Evolutionary conservation across 2,888 invertebrate genomes (phyloP), one percentile per base, ranked within the genome.

Genomic region (Nomada lathburiana): DNA sequence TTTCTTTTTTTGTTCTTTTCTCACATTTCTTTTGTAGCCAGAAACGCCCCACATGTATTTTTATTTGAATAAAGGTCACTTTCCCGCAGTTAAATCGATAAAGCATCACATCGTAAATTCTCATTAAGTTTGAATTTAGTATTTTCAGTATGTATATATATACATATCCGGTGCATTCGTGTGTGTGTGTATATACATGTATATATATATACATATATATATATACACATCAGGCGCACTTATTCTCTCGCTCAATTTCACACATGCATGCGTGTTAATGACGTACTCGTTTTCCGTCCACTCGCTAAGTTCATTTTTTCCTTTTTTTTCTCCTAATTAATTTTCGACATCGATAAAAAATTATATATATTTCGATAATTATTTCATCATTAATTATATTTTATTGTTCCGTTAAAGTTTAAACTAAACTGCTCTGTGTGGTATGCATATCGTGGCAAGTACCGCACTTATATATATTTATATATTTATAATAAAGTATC

Each of bases 21-120:
- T 67, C 57, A 76, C 69, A 74, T 81, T 73, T 75, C 59, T 79
- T 76, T 71, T 80, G 77, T 82, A 84, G 78, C 83, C 87, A 87
- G 85, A 90, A 89, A 88, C 86, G 82, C 85, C 78, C 83, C 85
- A 86, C 85, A 82, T 86, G 85, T 88, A 89, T 89, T 91, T 59
- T 88, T 86, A 88, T 87, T 87, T 89, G 87, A 88, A 90, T 90
- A 90, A 91, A 91, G 91, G 91, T 91, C 91, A 91, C 91, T 91
- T 91, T 89, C 88, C 86, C 87, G 90, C 91, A 86, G 87, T 91
- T 91, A 84, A 90, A 90, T 91, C 91, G 89, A 90, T 90, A 89
- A 92, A 91, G 87, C 91, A 91, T 91, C 92, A 90, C 89, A 89
- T 89, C 84, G 42, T 89, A 88, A 89, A 89, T 90, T 90, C 88